Base-by-base conservation (phyloP, 2,113 vertebrate species). In the Talpa occidentalis region DNA sequence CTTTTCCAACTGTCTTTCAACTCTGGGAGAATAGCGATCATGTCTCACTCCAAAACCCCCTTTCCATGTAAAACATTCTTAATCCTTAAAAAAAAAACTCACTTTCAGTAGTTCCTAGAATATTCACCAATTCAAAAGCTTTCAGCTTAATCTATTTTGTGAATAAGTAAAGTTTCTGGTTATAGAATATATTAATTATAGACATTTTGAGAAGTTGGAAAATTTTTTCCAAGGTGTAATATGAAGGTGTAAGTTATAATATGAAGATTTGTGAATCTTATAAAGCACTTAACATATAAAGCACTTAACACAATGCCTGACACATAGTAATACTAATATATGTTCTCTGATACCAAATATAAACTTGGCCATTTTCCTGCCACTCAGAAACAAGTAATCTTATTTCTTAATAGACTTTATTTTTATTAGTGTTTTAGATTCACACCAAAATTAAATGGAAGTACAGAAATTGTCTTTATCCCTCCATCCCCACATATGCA, bases 191-290 rank as follows among this genome's bases (percentile, higher is more conserved):
- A 24, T 56, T 73, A 56, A 37, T 74, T 64, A 32, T 26, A 82
- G 19, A 93, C 56, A 78, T 52, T 94, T 80, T 87, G 32, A 59
- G 47, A 79, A 79, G 74, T n/a, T 32, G n/a, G 72, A 78, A 89
- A 76, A 21, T 9, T 10, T 52, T 17, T 52, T 17, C 19, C 30
- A 54, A 19, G 44, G 83, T 54, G 35, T 40, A 69, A 16, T 72
- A 28, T 52, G 19, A 79, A 21, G 5, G 16, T 52, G 5, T 52
- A 54, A 16, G 44, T 79, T 60, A 37, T 40, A 70, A 16, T 72
- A 28, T 52, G 24, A 79, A 16, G 9, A 49, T 78, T 59, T 37
- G n/a, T 42, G 12, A 52, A 52, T 4, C 14, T 16, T 42, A 10
- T 54, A 54, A 54, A 54, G 52, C 52, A 54, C n/a, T n/a, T n/a